phyloP scores from a whole-genome alignment of 2,888 invertebrate genomes.

The Yponomeuta evonymella region DNA sequence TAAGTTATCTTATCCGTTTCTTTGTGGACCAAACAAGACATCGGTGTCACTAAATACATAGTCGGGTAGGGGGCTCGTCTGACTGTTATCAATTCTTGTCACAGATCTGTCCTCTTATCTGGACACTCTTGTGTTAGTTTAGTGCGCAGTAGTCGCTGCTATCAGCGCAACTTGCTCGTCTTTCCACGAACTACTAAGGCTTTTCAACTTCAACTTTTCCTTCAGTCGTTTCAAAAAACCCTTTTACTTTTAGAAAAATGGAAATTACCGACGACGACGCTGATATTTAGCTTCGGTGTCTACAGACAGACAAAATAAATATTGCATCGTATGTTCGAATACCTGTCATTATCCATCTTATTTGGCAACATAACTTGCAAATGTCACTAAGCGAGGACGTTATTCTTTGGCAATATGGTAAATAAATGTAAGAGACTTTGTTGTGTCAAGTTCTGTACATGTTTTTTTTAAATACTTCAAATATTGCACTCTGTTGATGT shows the following conservation, averaged over 20 bases:
- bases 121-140: constrained; percentile 14
- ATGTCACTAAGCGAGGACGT: neutral
- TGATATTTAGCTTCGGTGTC: neutral
- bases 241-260: neutral
- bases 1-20: constrained; percentile 10
- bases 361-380: neutral
- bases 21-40: constrained; percentile 10
- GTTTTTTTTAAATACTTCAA: neutral
- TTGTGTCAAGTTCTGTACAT: too few relatives aligned
- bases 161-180: neutral
- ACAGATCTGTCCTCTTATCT: constrained; percentile 12
- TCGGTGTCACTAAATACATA: constrained; percentile 11
- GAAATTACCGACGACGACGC: neutral
- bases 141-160: constrained; percentile 10
- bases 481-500: neutral
- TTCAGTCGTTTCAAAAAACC: neutral
- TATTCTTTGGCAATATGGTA: neutral
- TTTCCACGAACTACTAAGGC: neutral
- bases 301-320: neutral
- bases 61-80: constrained; percentile 16
- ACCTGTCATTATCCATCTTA: neutral
- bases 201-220: neutral
- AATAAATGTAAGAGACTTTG: neutral
- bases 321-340: neutral
- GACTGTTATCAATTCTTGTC: constrained; percentile 11